These are phyloP conservation scores for Adelges cooleyi DNA, from an alignment of 1,140 invertebrate species.

Conservation along the genomic window DNA sequence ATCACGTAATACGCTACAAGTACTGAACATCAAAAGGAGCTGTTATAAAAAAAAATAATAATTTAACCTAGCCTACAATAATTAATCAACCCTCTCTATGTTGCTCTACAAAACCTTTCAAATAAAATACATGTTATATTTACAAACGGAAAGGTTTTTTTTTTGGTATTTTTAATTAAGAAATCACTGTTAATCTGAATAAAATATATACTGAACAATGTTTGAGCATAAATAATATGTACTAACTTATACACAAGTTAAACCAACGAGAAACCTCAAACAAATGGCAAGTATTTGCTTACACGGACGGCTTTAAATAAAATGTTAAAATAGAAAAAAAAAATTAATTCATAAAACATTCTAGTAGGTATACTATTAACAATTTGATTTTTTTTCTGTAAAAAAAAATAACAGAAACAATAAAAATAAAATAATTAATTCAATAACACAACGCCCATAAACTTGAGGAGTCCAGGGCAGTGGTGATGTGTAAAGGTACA, in stretches of 20 bases:
- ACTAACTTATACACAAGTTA: background rate
- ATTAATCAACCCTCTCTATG: too few relatives aligned
- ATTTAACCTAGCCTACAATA: too few relatives aligned
- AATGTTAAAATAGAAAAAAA: background rate
- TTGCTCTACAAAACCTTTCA: too few relatives aligned
- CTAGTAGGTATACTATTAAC: conserved; percentile 2
- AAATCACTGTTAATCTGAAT: conserved; percentile 22
- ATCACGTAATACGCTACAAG: background rate
- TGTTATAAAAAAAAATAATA: background rate
- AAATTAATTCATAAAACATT: background rate
- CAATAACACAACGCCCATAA: background rate
- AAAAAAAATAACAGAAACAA: background rate
- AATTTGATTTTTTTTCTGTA: background rate
- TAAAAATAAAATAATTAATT: background rate
- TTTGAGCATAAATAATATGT: background rate
- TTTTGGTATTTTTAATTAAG: background rate
- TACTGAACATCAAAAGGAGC: background rate
- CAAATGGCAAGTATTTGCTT: conserved; percentile 17
- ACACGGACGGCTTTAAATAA: conserved; percentile 15
- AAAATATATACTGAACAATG: conserved; percentile 17
- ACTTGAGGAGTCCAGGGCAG: background rate
- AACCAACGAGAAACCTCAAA: background rate
- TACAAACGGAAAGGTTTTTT: too few relatives aligned
- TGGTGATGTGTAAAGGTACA: background rate
- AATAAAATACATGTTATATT: too few relatives aligned